These are phyloP conservation scores for Rhadinocentrus ornatus DNA, from an alignment of 2,797 vertebrate genomes.

Conservation along the genomic window DNA sequence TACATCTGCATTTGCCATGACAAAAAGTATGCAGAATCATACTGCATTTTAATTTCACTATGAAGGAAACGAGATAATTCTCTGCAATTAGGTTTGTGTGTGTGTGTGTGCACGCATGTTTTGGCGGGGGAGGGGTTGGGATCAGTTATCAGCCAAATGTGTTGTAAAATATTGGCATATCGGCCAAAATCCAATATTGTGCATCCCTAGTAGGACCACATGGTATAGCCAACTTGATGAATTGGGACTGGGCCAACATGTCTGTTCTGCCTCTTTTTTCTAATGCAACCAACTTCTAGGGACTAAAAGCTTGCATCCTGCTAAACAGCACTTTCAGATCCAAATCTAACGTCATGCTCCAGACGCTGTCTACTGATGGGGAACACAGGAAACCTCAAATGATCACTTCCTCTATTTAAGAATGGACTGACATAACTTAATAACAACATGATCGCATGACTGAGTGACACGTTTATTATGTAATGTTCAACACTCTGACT, in stretches of 20 bases:
- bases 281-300: conserved; percentile 25
- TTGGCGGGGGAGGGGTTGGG: no score
- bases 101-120: no score
- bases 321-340: conserved; percentile 25
- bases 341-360: conserved; percentile 10
- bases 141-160: no score
- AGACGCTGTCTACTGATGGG: conserved; percentile 43
- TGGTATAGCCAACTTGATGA: background rate
- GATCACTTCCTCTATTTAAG: conserved; percentile 73
- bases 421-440: conserved; percentile 74
- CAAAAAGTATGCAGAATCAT: no score
- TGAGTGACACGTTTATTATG: conserved; percentile 55
- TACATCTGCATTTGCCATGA: no score
- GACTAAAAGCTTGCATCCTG: conserved; percentile 46
- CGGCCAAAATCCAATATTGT: no score
- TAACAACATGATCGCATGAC: conserved; percentile 53
- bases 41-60: no score
- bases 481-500: conserved; percentile 47
- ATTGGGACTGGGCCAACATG: background rate
- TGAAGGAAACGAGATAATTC: no score
- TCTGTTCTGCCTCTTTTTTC: background rate
- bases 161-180: no score
- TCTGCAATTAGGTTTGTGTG: no score
- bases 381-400: conserved; percentile 73
- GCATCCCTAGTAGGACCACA: background rate